Conservation (phyloP, 2,888 invertebrate species). For the Anticlea derivata region DNA sequence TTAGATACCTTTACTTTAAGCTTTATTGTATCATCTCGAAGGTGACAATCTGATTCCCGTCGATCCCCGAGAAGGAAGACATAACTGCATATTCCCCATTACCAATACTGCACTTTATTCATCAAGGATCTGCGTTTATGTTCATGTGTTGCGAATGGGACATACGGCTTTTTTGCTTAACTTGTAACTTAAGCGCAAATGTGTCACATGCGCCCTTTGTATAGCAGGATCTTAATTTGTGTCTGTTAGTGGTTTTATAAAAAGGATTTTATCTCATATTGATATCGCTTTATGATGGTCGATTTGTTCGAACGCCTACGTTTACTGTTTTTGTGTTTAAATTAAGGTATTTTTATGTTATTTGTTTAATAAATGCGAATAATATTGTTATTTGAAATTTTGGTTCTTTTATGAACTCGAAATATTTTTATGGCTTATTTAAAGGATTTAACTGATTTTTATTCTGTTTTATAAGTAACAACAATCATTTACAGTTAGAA, state of each 20-base stretch:
- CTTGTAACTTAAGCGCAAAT: constrained; percentile 37
- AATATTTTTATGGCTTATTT: constrained; percentile 9
- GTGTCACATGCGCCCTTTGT: constrained; percentile 47
- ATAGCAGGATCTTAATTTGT: constrained; percentile 51
- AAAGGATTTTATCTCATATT: constrained; percentile 43
- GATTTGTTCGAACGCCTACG: constrained; percentile 53
- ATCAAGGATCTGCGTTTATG: neutral
- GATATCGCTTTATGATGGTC: constrained; percentile 44
- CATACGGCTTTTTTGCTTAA: constrained; percentile 1
- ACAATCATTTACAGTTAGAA: no score
- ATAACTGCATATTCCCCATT: constrained; percentile 1
- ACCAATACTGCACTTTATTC: constrained; percentile 5
- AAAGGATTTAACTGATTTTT: neutral
- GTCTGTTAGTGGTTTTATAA: constrained; percentile 46
- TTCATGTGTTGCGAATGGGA: neutral
- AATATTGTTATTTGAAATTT: neutral
- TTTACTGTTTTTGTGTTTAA: constrained; percentile 42
- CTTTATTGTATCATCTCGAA: constrained; percentile 45
- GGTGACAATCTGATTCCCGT: constrained; percentile 46
- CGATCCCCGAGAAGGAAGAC: constrained; percentile 8
- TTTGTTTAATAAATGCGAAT: constrained; percentile 3
- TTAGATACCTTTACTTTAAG: constrained; percentile 35
- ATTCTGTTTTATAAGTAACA: neutral
- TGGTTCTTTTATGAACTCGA: constrained; percentile 5
- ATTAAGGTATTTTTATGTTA: constrained; percentile 38